phyloP scores from a whole-genome alignment of 37 sponge, comb jelly and placozoan species.

The Aplysina aerophoba region DNA sequence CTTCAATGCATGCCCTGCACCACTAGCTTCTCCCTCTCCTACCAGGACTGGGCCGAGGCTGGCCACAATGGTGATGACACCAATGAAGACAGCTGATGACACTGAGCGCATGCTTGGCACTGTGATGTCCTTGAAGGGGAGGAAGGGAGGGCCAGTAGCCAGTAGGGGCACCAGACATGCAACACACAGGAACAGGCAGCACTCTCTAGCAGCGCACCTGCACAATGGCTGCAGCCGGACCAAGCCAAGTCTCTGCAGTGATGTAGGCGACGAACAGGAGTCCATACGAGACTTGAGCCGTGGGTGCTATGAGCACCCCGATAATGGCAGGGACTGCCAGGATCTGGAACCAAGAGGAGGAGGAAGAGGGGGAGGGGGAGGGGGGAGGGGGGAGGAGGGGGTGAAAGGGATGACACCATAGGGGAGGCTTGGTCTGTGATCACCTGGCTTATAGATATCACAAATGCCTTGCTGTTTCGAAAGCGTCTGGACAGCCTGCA shows the following conservation, averaged over 20 bases:
- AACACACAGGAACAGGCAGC: too few species aligned
- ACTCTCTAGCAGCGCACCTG: conserved; percentile 47
- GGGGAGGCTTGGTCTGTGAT: background rate
- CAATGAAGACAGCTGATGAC: conserved; percentile 87
- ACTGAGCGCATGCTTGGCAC: conserved; percentile 82
- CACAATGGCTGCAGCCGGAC: conserved; percentile 84
- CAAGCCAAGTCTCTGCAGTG: conserved; percentile 94
- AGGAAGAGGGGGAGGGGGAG: background rate
- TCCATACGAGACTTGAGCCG: conserved; percentile 72
- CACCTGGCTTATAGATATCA: conserved; percentile 36
- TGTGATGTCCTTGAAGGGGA: conserved; percentile 58
- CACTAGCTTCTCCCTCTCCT: background rate
- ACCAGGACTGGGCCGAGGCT: conserved; percentile 85
- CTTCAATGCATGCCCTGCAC: background rate
- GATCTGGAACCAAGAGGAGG: conserved; percentile 43
- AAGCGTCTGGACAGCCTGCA: conserved; percentile 2
- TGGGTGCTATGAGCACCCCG: conserved; percentile 72
- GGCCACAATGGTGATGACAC: conserved; percentile 82
- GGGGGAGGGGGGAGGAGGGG: background rate
- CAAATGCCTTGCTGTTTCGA: conserved; percentile 16
- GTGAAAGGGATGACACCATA: too few species aligned
- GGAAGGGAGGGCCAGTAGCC: background rate
- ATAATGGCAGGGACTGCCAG: conserved; percentile 74
- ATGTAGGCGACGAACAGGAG: conserved; percentile 80
- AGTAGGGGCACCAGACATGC: background rate